Conservation (phyloP, 2,113 vertebrate genomes). For the Phylloscopus trochiloides region DNA sequence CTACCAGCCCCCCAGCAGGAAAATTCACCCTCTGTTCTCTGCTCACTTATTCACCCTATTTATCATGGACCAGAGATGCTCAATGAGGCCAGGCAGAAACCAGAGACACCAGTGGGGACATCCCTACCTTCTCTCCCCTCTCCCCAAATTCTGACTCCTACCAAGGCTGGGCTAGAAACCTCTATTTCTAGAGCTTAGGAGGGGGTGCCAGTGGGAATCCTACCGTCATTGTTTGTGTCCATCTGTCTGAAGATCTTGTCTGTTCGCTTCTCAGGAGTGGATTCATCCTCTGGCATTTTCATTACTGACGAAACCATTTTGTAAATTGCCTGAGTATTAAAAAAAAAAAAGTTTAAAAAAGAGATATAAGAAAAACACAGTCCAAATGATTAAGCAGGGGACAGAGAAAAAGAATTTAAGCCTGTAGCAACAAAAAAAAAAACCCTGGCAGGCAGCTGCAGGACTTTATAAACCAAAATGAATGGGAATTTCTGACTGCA, state of each 20-base stretch:
- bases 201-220: not conserved
- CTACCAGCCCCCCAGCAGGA: not conserved
- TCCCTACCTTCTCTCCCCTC: not conserved
- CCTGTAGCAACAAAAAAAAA: not conserved
- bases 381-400: not conserved
- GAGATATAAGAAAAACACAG: not conserved
- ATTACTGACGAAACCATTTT: slow-evolving; percentile 87
- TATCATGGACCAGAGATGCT: not conserved
- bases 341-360: not conserved
- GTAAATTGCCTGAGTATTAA: slow-evolving; percentile 76
- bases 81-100: not conserved
- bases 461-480: slow-evolving; percentile 2
- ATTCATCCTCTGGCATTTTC: slow-evolving; percentile 86
- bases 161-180: not conserved
- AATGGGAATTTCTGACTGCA: not conserved
- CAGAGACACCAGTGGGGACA: not conserved
- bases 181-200: not conserved
- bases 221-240: slow-evolving; percentile 88
- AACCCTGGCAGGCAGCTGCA: not conserved
- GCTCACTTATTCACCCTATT: not conserved
- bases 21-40: not conserved
- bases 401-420: not conserved
- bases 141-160: not conserved
- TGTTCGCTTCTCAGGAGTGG: slow-evolving; percentile 85
- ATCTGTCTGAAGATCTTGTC: slow-evolving; percentile 90